These are phyloP conservation scores for Enteromius unitaeniatus DNA, from an alignment of 2,797 vertebrate genomes.

Conservation along the genomic window DNA sequence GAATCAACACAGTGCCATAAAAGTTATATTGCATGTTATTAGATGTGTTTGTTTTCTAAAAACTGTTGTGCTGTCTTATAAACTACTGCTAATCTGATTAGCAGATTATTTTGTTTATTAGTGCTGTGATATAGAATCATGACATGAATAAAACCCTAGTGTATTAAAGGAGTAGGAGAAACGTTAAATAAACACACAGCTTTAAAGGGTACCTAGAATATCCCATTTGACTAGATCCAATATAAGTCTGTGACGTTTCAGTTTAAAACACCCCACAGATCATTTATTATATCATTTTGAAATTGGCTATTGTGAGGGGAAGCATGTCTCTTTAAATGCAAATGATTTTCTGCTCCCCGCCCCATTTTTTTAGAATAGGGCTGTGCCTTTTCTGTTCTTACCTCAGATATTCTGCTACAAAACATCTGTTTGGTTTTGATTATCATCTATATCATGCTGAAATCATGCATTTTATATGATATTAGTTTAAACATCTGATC, in stretches of 20 bases:
- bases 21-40: background rate
- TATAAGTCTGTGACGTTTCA: background rate
- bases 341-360: background rate
- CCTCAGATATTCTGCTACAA: background rate
- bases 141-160: background rate
- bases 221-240: background rate
- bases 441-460: background rate
- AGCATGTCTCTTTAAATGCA: background rate
- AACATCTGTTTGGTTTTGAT: background rate
- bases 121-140: background rate
- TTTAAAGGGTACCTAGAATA: background rate
- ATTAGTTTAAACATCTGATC: background rate
- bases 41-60: background rate
- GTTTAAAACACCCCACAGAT: background rate
- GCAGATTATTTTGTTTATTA: background rate
- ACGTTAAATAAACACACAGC: background rate
- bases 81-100: background rate
- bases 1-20: slow-evolving; percentile 25
- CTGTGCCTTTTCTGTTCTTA: background rate
- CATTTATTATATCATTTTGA: background rate
- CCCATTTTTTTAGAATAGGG: background rate
- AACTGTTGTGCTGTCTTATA: background rate
- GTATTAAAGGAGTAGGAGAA: background rate
- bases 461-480: background rate
- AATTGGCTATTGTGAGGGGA: background rate